phyloP scores from a whole-genome alignment of 2,797 vertebrate species.

The Rallus crepitans region DNA sequence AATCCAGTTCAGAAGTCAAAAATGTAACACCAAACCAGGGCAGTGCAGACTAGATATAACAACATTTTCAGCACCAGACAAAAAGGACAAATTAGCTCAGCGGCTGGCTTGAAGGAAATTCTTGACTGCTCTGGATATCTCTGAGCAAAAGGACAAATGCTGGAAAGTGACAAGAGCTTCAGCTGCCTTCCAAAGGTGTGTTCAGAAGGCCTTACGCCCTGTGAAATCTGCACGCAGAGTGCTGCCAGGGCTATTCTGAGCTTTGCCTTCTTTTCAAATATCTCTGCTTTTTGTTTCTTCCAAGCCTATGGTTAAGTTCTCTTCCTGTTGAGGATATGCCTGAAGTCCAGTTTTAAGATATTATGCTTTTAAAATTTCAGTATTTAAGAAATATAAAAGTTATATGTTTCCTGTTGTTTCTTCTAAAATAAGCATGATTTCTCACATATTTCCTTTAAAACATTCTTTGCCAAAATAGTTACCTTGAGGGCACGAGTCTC shows the following conservation, averaged over 20 bases:
- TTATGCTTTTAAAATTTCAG: constrained; percentile 2
- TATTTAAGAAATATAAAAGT: constrained; percentile 56
- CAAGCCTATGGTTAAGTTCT: constrained; percentile 30
- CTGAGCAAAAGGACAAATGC: constrained; percentile 50
- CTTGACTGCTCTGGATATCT: constrained; percentile 66
- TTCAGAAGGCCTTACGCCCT: not conserved
- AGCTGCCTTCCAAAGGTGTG: constrained; percentile 65
- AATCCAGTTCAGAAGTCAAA: constrained; percentile 63
- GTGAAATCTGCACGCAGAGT: not conserved
- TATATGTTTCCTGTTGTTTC: not conserved
- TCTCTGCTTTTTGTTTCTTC: constrained; percentile 63
- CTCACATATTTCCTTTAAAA: not conserved
- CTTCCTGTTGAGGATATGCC: constrained; percentile 26
- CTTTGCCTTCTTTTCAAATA: constrained; percentile 30
- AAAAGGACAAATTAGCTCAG: constrained; percentile 34
- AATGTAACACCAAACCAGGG: constrained; percentile 49
- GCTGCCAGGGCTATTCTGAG: constrained; percentile 58
- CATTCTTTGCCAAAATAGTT: not conserved
- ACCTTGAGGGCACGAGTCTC: not conserved
- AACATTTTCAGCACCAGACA: constrained; percentile 40
- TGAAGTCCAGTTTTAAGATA: constrained; percentile 29
- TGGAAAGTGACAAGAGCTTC: constrained; percentile 11
- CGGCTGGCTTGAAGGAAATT: constrained; percentile 61
- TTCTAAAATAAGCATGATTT: constrained; percentile 20
- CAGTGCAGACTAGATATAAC: constrained; percentile 63